Base-by-base conservation (phyloP, 23 tunicate species). In the Halocynthia roretzi region DNA sequence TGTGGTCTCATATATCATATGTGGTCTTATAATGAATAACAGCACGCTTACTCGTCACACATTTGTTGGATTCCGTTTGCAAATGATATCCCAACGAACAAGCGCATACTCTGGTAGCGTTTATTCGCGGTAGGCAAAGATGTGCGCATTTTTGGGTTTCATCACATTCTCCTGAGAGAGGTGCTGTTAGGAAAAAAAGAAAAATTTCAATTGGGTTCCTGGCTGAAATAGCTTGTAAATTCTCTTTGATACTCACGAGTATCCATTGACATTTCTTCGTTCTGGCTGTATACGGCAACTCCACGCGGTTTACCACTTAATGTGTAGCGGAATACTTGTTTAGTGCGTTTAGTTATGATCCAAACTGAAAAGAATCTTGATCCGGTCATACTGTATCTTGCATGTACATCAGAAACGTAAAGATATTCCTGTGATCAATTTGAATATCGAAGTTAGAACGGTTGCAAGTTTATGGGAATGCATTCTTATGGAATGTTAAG, bases 261-360 rank as follows among this genome's bases (percentile, higher is more conserved):
- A n/a, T 53, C 95, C 7, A 71, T 31, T 0, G 84, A 70, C 20
- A 67, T 51, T 57, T 85, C 97, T 50, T 81, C 90, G 18, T 84
- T 76, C 21, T 71, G 67, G 52, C 91, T 80, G 50, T 69, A 56
- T 10, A 95, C 84, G 7, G 91, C 67, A 20, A 95, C 76, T 18
- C 95, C 91, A 56, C 95, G 70, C 23, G 99, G 99, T 55, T 85
- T 82, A 11, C 88, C 95, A 17, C 51, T 62, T 80, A 95, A 21
- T 5, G 71, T 75, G 67, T 83, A 80, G 6, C 85, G 77, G 22
- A 61, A 63, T 10, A 51, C 65, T 58, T 74, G 70, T 9, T 79
- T 77, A 14, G 51, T 57, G 44, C 44, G 20, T 65, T 85, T 85
- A 19, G 90, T 56, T 20, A 91, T 71, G 56, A 80, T 62, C 90